Conservation (phyloP, 2,113 vertebrate genomes). For the Planiliza haematocheilus region DNA sequence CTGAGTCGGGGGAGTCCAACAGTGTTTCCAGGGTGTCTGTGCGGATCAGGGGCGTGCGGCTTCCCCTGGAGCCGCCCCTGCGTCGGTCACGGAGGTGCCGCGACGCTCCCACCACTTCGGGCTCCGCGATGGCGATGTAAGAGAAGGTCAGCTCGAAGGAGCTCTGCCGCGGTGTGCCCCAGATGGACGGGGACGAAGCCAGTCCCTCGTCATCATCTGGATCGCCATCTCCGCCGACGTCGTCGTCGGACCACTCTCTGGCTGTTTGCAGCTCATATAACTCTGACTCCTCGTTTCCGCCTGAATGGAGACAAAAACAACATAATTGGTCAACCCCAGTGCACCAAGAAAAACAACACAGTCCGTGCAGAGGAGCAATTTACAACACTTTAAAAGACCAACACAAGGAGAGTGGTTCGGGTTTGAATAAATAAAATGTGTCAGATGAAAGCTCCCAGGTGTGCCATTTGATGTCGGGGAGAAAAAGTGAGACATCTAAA, state of each 20-base stretch:
- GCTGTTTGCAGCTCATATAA: slow-evolving; percentile 89
- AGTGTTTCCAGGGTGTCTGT: slow-evolving; percentile 81
- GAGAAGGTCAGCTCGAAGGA: slow-evolving; percentile 90
- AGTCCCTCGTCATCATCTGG: slow-evolving; percentile 82
- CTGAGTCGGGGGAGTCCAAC: slow-evolving; percentile 77
- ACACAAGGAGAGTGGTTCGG: neutral
- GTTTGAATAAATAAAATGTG: slow-evolving; percentile 22
- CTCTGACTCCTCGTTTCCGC: slow-evolving; percentile 91
- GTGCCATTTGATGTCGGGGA: slow-evolving; percentile 37
- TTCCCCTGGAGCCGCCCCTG: slow-evolving; percentile 65
- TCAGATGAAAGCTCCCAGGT: slow-evolving; percentile 35
- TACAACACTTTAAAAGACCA: neutral
- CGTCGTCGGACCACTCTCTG: slow-evolving; percentile 90
- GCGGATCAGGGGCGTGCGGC: slow-evolving; percentile 68
- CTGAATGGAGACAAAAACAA: slow-evolving; percentile 67
- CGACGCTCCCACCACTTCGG: slow-evolving; percentile 70
- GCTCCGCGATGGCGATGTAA: slow-evolving; percentile 87
- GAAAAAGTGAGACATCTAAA: slow-evolving; percentile 16
- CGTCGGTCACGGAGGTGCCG: slow-evolving; percentile 77
- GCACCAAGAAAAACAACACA: neutral
- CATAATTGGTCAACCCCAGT: neutral
- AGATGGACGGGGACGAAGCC: slow-evolving; percentile 82
- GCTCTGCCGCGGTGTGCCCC: slow-evolving; percentile 88
- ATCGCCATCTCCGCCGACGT: slow-evolving; percentile 73
- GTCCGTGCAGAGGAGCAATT: neutral